phyloP scores from a whole-genome alignment of 2,797 vertebrate genomes.

The Tenualosa thibaudeaui region DNA sequence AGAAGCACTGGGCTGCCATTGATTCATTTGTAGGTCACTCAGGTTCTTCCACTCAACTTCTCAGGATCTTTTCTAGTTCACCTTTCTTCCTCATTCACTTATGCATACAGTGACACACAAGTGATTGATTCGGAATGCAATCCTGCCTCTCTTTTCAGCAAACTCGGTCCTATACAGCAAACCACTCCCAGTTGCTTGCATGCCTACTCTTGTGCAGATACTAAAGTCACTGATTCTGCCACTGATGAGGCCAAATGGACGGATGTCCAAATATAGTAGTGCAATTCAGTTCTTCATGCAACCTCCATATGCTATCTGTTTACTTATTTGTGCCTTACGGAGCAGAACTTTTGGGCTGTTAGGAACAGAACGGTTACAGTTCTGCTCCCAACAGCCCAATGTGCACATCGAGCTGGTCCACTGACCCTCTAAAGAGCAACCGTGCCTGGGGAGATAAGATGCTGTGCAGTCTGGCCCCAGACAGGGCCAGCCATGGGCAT shows the following conservation, averaged over 20 bases:
- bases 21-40: no score
- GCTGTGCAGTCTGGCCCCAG: constrained; percentile 29
- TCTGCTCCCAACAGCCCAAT: not conserved
- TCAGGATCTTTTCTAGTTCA: not conserved
- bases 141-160: not conserved
- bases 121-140: not conserved
- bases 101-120: not conserved
- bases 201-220: not conserved
- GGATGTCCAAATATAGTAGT: not conserved
- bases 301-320: constrained; percentile 7
- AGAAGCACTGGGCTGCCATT: no score
- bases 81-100: not conserved
- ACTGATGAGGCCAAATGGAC: not conserved
- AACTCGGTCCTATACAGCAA: not conserved
- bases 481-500: constrained; percentile 33
- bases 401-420: constrained; percentile 8
- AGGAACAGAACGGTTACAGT: not conserved
- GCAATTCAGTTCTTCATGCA: not conserved
- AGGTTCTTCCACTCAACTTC: no score
- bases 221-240: not conserved
- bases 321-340: constrained; percentile 12
- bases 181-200: not conserved
- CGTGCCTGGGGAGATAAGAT: constrained; percentile 34
- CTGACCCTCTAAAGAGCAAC: constrained; percentile 29
- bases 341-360: not conserved